Evolutionary conservation across 2,113 vertebrate species (phyloP).

Genomic region (Donacobius atricapilla): DNA sequence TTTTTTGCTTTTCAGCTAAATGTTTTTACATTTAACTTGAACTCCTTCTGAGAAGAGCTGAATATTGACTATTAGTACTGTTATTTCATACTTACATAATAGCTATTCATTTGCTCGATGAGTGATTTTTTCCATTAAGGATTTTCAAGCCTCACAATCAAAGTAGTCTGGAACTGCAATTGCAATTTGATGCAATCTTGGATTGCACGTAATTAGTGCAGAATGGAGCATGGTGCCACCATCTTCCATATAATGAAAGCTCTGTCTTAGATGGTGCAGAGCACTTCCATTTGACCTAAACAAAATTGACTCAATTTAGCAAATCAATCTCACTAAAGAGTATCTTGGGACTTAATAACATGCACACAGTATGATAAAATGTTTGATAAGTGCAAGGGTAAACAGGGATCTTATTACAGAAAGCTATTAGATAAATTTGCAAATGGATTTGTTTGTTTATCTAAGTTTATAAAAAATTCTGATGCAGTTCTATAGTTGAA

Average conservation of each 20-base stretch:
- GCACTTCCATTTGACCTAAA: not conserved
- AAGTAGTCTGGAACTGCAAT: not conserved
- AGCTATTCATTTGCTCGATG: not conserved
- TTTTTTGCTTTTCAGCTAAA: slow-evolving; percentile 7
- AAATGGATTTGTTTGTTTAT: slow-evolving; percentile 30
- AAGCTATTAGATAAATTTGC: slow-evolving; percentile 3
- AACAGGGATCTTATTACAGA: slow-evolving; percentile 9
- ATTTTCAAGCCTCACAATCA: not conserved
- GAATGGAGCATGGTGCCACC: not conserved
- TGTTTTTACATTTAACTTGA: slow-evolving; percentile 31
- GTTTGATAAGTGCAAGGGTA: not conserved
- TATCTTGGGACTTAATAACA: not conserved
- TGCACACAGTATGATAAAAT: not conserved
- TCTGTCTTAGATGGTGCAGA: not conserved
- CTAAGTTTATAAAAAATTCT: not conserved
- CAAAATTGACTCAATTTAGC: slow-evolving; percentile 7
- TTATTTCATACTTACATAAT: slow-evolving; percentile 4
- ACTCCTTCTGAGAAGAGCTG: not conserved
- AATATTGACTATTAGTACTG: not conserved
- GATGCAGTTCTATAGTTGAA: not conserved
- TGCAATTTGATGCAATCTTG: not conserved
- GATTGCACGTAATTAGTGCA: not conserved
- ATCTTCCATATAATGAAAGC: not conserved
- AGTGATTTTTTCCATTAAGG: slow-evolving; percentile 10
- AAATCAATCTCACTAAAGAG: slow-evolving; percentile 14